Percentiles rank a stretch among this genome's conserved stretches.
Evolutionary conservation across 2,888 invertebrate species (phyloP).

Genomic region (Dolichomitus sp.): DNA sequence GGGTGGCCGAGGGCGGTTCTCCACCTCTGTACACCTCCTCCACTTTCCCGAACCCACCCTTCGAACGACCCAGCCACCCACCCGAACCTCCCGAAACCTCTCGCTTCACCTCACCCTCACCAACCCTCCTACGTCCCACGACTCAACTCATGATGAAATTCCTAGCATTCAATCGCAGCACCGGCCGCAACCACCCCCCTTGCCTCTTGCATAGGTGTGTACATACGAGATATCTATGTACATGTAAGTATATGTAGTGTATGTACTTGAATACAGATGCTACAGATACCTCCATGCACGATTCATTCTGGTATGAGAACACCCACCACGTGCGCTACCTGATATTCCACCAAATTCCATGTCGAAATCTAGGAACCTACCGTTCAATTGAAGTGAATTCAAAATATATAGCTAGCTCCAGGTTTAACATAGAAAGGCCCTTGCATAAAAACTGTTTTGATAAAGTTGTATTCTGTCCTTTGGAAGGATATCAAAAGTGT

Average conservation of each 20-base stretch:
- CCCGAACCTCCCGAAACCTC: constrained; percentile 64
- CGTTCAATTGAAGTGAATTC: not conserved
- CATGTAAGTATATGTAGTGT: not conserved
- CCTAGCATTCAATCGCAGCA: constrained; percentile 86
- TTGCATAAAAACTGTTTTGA: not conserved
- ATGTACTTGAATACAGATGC: not conserved
- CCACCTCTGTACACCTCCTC: constrained; percentile 66
- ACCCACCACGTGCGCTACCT: constrained; percentile 13
- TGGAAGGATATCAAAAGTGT: not conserved
- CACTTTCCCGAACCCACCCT: constrained; percentile 70
- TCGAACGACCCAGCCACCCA: constrained; percentile 65
- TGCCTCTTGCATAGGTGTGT: constrained; percentile 62
- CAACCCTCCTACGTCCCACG: constrained; percentile 85
- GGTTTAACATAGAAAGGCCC: not conserved
- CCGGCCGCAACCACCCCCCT: constrained; percentile 80
- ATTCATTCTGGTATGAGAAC: constrained; percentile 43
- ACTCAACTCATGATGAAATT: constrained; percentile 86
- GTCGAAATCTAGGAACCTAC: not conserved
- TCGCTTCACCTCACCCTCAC: constrained; percentile 73
- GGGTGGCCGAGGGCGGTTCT: constrained; percentile 72
- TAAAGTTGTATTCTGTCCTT: no score
- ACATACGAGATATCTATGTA: not conserved
- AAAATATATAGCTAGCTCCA: not conserved
- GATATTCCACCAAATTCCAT: not conserved
- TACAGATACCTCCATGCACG: constrained; percentile 17